Evolutionary conservation across 2,797 vertebrate species (phyloP).

Genomic region (Leptodactylus fallax): DNA sequence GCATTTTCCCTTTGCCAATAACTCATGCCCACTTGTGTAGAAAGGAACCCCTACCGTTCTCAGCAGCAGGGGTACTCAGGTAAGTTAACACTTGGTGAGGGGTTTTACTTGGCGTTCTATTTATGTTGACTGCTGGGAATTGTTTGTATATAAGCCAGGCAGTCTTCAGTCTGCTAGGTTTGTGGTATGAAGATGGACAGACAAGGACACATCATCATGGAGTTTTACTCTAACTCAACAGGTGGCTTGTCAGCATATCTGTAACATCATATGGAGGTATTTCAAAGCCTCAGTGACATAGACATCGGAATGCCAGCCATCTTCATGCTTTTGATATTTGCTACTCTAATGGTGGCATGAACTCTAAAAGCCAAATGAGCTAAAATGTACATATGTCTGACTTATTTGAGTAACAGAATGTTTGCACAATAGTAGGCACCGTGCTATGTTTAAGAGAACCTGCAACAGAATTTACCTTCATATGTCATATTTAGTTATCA

Average conservation of each 20-base stretch:
- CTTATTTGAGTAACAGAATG: not conserved
- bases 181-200: constrained; percentile 66
- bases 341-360: constrained; percentile 65
- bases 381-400: constrained; percentile 27
- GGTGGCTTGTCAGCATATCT: constrained; percentile 77
- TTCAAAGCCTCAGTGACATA: constrained; percentile 73
- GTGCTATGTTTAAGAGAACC: not conserved
- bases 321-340: constrained; percentile 73
- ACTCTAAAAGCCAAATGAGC: constrained; percentile 66
- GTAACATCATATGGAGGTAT: constrained; percentile 79
- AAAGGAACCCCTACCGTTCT: not conserved
- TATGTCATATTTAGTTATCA: not conserved
- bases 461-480: not conserved
- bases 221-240: constrained; percentile 73
- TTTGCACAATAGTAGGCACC: not conserved
- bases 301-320: constrained; percentile 73
- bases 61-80: not conserved
- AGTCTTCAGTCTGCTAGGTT: constrained; percentile 8
- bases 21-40: too few species aligned
- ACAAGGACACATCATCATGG: constrained; percentile 69
- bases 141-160: not conserved
- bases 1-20: too few species aligned
- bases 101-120: not conserved
- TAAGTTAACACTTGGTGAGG: not conserved
- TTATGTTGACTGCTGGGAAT: not conserved